Evolutionary conservation across 1,140 invertebrate genomes (phyloP).

Genomic region (Anagrus nilaparvatae): DNA sequence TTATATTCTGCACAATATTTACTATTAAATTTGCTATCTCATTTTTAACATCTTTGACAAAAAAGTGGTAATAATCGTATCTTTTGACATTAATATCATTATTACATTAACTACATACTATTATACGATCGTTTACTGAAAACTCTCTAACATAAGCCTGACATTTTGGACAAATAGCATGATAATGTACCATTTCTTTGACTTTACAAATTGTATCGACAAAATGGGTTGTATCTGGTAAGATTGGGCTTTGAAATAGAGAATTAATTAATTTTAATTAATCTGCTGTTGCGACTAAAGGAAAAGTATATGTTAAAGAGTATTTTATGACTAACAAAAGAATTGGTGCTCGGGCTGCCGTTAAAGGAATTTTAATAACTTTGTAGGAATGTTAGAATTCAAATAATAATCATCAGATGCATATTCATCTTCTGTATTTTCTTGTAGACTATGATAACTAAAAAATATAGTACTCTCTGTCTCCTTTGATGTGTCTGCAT

Average conservation of each 20-base stretch:
- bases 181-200: not conserved
- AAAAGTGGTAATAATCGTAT: slow-evolving; percentile 6
- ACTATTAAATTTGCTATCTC: slow-evolving; percentile 9
- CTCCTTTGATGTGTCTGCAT: no score
- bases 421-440: no score
- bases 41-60: slow-evolving; percentile 9
- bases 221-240: not conserved
- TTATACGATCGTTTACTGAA: slow-evolving; percentile 1
- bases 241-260: not conserved
- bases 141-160: slow-evolving; percentile 7
- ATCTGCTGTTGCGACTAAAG: not conserved
- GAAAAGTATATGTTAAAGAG: not conserved
- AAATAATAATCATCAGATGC: no score
- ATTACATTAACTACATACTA: slow-evolving; percentile 3
- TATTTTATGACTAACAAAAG: not conserved
- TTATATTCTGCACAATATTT: slow-evolving; percentile 6
- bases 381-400: no score
- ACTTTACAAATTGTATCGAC: not conserved
- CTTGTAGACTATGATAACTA: no score
- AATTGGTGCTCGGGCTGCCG: no score
- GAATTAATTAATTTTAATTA: not conserved
- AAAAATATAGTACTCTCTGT: no score
- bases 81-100: slow-evolving; percentile 8
- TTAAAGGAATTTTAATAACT: no score
- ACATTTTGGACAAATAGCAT: slow-evolving; percentile 11